Evolutionary conservation across 1,140 invertebrate species (phyloP), one percentile per base, ranked within the genome.

Genomic region (Hylaeus anthracinus): DNA sequence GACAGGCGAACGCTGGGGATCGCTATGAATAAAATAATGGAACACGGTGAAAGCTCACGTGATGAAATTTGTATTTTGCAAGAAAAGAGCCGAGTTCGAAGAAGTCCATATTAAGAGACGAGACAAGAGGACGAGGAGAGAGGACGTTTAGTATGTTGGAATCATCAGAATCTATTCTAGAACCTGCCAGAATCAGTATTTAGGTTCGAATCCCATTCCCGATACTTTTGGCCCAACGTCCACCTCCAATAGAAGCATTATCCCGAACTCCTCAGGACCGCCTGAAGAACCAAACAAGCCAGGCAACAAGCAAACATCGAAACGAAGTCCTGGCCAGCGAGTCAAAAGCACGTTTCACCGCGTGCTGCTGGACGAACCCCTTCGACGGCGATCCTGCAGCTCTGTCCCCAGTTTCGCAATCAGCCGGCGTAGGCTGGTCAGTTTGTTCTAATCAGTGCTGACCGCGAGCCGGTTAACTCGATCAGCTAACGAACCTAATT

Each of bases 381-480:
- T 72, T 61, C 71, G 41, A 15, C 51, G 61, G 39, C 45, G 39
- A 79, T 63, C 58, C 60, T 56, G 65, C 61, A 77, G 63, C 43
- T 43, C 53, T 77, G 56, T 70, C 48, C 84, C 85, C 80, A 82
- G 90, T 92, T 90, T 89, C 83, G 91, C 90, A 93, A 92, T 92
- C 92, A 91, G 90, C 89, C 90, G 85, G 89, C 91, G 92, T 93
- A 93, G 90, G 90, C 90, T 70, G 87, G 83, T 89, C 88, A 90
- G 92, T 92, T 93, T 92, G 92, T 92, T 93, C 92, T 93, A 93
- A 93, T 93, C 92, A 93, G 91, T 82, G 91, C 89, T 92, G 91
- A 93, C 90, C 92, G 86, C 88, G 87, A 85, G 61, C 76, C 79
- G 84, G 86, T 86, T 92, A 93, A 93, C 91, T 92, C 88, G 89